phyloP scores from a whole-genome alignment of 2,797 vertebrate genomes.

The Microctenopoma lineatum region DNA sequence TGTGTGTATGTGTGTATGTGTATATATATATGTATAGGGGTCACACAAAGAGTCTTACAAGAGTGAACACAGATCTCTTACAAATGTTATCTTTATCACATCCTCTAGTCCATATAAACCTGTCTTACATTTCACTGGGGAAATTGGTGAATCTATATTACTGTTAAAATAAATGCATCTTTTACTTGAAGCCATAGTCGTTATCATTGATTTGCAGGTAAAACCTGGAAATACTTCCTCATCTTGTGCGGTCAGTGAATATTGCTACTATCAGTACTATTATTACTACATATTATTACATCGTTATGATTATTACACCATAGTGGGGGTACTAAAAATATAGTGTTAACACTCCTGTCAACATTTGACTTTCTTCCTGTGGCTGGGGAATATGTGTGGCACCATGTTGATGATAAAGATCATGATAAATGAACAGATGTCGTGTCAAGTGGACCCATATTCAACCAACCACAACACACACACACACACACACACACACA shows the following conservation, averaged over 20 bases:
- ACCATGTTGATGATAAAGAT: constrained; percentile 56
- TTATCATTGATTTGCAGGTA: background rate
- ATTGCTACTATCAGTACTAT: constrained; percentile 6
- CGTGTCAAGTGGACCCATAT: constrained; percentile 46
- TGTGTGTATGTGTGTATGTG: too few species aligned
- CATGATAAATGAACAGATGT: constrained; percentile 59
- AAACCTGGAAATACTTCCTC: background rate
- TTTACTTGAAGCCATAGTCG: background rate
- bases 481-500: background rate
- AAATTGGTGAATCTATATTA: background rate
- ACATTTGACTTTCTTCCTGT: constrained; percentile 19
- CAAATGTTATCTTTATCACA: background rate
- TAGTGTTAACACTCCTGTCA: constrained; percentile 37
- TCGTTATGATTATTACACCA: constrained; percentile 5
- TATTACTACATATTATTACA: constrained; percentile 21
- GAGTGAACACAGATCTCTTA: background rate
- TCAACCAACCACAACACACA: constrained; percentile 21
- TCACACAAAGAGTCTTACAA: background rate
- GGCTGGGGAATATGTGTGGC: constrained; percentile 22
- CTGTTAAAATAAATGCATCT: background rate
- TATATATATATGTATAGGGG: too few species aligned
- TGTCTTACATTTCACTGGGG: background rate
- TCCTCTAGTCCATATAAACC: background rate
- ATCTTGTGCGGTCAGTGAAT: background rate
- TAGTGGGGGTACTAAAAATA: constrained; percentile 18